phyloP scores from a whole-genome alignment of 2,888 invertebrate species.

The Erynnis tages region DNA sequence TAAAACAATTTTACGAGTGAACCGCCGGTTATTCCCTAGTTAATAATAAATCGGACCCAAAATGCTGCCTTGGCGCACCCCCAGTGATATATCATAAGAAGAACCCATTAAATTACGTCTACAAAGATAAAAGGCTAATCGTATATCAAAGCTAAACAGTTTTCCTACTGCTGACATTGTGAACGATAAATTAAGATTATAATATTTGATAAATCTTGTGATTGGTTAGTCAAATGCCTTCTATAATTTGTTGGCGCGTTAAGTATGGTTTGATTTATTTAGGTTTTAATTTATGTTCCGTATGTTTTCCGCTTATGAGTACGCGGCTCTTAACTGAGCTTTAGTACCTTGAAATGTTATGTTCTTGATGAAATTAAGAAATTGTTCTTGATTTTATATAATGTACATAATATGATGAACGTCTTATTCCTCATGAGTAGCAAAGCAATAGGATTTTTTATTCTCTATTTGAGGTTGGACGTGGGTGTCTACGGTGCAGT shows the following conservation, averaged over 20 bases:
- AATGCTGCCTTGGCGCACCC: slow-evolving; percentile 34
- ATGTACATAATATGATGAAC: too few relatives aligned
- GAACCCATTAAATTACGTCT: slow-evolving; percentile 33
- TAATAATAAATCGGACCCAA: slow-evolving; percentile 29
- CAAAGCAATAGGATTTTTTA: too few relatives aligned
- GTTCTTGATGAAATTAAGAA: too few relatives aligned
- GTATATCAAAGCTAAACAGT: slow-evolving; percentile 37
- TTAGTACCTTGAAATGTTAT: too few relatives aligned
- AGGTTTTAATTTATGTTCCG: neutral
- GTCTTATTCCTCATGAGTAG: too few relatives aligned
- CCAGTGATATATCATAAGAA: slow-evolving; percentile 30
- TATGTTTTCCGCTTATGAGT: too few relatives aligned
- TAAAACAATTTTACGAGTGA: too few relatives aligned
- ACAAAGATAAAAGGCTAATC: slow-evolving; percentile 32
- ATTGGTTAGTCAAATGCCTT: slow-evolving; percentile 28
- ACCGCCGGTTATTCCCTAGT: neutral
- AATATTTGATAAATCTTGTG: slow-evolving; percentile 30
- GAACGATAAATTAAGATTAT: slow-evolving; percentile 38
- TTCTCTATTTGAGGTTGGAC: too few relatives aligned
- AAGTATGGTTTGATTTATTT: neutral
- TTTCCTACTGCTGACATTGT: slow-evolving; percentile 29
- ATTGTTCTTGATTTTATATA: too few relatives aligned
- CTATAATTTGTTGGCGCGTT: neutral
- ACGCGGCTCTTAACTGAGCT: too few relatives aligned
- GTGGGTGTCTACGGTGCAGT: too few relatives aligned